Conservation (phyloP, 2,888 invertebrate species). For the Horisme vitalbata region DNA sequence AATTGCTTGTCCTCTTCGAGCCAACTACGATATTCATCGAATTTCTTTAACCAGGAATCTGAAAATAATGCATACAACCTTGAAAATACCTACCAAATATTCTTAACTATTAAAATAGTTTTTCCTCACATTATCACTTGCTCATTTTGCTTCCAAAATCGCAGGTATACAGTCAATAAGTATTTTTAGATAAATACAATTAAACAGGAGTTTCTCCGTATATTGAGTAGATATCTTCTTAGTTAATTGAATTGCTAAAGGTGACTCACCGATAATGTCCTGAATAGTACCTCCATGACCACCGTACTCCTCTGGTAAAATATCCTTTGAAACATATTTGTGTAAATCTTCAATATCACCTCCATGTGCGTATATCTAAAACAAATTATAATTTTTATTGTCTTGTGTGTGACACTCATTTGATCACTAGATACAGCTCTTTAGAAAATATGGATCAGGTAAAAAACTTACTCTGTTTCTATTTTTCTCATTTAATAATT, state of each 20-base stretch:
- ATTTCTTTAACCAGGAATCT: constrained; percentile 58
- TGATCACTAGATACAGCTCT: background rate
- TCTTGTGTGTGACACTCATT: no score
- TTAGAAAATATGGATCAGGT: background rate
- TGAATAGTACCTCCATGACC: constrained; percentile 79
- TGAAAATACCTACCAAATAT: no score
- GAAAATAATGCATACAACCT: constrained; percentile 16
- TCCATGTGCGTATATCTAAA: constrained; percentile 23
- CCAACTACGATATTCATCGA: constrained; percentile 71
- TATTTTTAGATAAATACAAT: no score
- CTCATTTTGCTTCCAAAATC: no score
- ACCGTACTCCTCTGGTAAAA: constrained; percentile 85
- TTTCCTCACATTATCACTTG: no score
- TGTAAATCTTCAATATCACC: constrained; percentile 73
- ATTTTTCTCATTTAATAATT: constrained; percentile 78
- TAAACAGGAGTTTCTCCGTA: no score
- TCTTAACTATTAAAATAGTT: no score
- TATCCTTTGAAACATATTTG: constrained; percentile 78
- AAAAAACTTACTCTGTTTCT: constrained; percentile 68
- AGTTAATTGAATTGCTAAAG: no score
- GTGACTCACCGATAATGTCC: constrained; percentile 73
- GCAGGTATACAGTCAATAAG: no score
- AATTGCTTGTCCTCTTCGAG: constrained; percentile 72
- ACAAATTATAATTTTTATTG: background rate
- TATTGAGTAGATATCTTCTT: no score